Percentiles rank a stretch among this genome's conserved stretches.
These are phyloP conservation scores for Chloropsis cyanopogon DNA, from an alignment of 2,113 vertebrate genomes.

Conservation along the genomic window DNA sequence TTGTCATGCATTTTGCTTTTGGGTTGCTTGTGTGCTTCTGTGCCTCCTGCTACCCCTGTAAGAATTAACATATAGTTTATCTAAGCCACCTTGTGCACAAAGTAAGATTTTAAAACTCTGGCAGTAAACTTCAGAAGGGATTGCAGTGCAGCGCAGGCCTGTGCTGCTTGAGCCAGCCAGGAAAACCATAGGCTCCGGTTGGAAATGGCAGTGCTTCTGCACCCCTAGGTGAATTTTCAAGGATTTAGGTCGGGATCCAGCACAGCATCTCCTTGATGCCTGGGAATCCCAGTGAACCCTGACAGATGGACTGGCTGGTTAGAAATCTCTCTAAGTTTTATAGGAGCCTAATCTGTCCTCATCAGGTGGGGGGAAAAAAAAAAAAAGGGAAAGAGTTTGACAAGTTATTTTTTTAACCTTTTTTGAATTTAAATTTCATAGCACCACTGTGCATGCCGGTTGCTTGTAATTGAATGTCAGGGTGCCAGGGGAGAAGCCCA, in stretches of 20 bases:
- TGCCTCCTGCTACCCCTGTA: not conserved
- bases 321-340: not conserved
- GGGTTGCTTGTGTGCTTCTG: not conserved
- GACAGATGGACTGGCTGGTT: not conserved
- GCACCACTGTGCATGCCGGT: constrained; percentile 70
- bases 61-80: not conserved
- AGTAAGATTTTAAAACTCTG: not conserved
- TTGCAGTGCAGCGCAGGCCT: accelerated
- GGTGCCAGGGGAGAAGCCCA: constrained; percentile 82
- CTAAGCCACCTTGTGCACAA: not conserved
- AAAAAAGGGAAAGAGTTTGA: not conserved
- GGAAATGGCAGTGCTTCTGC: not conserved
- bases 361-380: not conserved
- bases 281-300: not conserved
- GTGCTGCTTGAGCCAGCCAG: not conserved
- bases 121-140: not conserved
- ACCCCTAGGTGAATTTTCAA: not conserved
- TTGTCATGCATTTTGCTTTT: not conserved
- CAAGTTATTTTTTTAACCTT: not conserved
- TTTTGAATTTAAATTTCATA: not conserved
- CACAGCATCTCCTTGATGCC: not conserved
- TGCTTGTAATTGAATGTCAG: constrained; percentile 80
- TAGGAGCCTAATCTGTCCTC: not conserved
- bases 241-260: not conserved
- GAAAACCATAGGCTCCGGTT: not conserved